phyloP scores from a whole-genome alignment of 1,140 invertebrate species.

The Penaeus indicus region DNA sequence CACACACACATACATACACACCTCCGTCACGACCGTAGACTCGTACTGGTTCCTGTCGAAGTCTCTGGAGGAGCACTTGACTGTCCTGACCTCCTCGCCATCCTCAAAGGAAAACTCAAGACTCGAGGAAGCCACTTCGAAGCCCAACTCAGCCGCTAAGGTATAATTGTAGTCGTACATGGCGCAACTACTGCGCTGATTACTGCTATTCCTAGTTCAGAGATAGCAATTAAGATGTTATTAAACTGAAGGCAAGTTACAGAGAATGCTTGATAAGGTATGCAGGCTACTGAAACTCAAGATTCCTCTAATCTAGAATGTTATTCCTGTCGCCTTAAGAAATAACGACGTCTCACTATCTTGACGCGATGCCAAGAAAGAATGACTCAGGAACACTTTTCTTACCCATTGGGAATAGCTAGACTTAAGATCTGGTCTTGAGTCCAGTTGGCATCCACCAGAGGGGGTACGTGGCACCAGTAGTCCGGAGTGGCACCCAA shows the following conservation, averaged over 20 bases:
- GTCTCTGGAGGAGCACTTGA: conserved; percentile 22
- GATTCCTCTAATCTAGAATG: no score
- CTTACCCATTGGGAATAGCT: conserved; percentile 27
- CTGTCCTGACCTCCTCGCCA: neutral
- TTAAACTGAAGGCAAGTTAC: no score
- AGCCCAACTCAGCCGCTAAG: neutral
- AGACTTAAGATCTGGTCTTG: conserved; percentile 24
- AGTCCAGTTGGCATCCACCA: conserved; percentile 37
- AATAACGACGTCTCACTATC: no score
- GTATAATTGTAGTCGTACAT: no score
- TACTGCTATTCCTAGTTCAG: no score
- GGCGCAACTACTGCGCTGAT: no score
- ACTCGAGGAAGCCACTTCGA: no score
- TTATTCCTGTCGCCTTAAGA: no score
- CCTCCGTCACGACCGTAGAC: conserved; percentile 33
- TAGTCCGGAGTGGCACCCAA: conserved; percentile 43
- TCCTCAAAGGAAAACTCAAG: neutral
- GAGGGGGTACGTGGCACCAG: conserved; percentile 25
- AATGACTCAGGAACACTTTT: neutral
- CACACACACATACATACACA: neutral
- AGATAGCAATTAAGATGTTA: no score
- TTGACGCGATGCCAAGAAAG: no score
- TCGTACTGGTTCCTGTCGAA: conserved; percentile 40
- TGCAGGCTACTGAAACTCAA: no score
- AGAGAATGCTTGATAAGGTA: no score